phyloP scores from a whole-genome alignment of 2,113 vertebrate species.

The Oncorhynchus masou region DNA sequence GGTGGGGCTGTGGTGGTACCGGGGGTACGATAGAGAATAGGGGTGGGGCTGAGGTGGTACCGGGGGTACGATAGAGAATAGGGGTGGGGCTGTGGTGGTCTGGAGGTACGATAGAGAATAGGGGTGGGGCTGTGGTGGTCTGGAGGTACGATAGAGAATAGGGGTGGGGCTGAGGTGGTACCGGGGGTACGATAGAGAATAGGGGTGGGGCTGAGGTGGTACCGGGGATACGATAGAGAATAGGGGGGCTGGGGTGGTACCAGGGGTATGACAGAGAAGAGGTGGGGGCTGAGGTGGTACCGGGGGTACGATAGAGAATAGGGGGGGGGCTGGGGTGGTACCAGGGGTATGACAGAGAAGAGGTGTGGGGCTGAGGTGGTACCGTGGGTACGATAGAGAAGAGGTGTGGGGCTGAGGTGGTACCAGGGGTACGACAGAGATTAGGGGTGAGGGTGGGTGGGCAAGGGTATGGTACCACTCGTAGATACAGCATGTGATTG shows the following conservation, averaged over 20 bases:
- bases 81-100: neutral
- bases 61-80: neutral
- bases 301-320: neutral
- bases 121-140: neutral
- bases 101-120: too few relatives aligned
- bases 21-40: neutral
- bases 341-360: too few relatives aligned
- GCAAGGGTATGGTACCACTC: neutral
- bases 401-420: conserved; percentile 9
- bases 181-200: neutral
- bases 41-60: conserved; percentile 12
- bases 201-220: neutral
- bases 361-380: neutral
- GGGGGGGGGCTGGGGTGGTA: neutral
- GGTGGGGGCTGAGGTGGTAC: conserved; percentile 11
- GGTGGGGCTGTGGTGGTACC: neutral
- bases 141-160: neutral
- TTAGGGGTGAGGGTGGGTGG: too few relatives aligned
- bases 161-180: conserved; percentile 15
- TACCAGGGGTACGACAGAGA: too few relatives aligned
- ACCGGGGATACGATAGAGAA: too few relatives aligned
- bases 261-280: neutral
- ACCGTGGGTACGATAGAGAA: neutral
- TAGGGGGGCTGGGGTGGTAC: neutral
- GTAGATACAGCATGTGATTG: neutral